Evolutionary conservation across 1,140 invertebrate species (phyloP).

Genomic region (Temnothorax longispinosus): DNA sequence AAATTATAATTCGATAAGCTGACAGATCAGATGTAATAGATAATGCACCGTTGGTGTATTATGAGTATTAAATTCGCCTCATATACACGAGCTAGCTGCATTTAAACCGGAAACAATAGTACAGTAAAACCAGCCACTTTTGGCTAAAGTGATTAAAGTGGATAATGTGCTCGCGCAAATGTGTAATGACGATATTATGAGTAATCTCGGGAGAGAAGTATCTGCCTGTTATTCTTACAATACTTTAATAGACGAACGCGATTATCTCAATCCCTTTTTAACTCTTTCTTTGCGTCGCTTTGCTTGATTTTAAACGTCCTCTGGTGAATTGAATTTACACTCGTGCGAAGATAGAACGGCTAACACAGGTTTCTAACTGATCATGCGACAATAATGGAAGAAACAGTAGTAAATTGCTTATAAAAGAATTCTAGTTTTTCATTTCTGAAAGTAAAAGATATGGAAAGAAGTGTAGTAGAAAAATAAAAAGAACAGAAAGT

Average conservation of each 20-base stretch:
- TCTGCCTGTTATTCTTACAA: background rate
- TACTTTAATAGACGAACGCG: background rate
- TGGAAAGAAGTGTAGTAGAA: background rate
- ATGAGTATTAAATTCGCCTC: conserved; percentile 19
- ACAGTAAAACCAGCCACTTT: conserved; percentile 8
- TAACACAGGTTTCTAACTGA: conserved; percentile 65
- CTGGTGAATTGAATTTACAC: conserved; percentile 46
- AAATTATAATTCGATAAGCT: conserved; percentile 57
- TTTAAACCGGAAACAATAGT: conserved; percentile 30
- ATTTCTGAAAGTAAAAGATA: background rate
- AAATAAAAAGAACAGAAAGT: background rate
- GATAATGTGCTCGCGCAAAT: background rate
- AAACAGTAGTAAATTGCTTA: background rate
- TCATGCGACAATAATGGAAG: conserved; percentile 48
- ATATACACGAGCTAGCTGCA: background rate
- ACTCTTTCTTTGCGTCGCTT: background rate
- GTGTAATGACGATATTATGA: background rate
- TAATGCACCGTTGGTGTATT: conserved; percentile 3
- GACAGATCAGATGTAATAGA: conserved; percentile 32
- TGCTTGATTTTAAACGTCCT: conserved; percentile 60
- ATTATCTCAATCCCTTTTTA: background rate
- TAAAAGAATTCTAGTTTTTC: background rate
- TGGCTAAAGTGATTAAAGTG: background rate
- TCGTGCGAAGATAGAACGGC: background rate
- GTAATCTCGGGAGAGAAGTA: background rate